Percentiles rank a stretch among this genome's conserved stretches.
Evolutionary conservation across 1,140 invertebrate species (phyloP).

Genomic region (Drosophila tropicalis): DNA sequence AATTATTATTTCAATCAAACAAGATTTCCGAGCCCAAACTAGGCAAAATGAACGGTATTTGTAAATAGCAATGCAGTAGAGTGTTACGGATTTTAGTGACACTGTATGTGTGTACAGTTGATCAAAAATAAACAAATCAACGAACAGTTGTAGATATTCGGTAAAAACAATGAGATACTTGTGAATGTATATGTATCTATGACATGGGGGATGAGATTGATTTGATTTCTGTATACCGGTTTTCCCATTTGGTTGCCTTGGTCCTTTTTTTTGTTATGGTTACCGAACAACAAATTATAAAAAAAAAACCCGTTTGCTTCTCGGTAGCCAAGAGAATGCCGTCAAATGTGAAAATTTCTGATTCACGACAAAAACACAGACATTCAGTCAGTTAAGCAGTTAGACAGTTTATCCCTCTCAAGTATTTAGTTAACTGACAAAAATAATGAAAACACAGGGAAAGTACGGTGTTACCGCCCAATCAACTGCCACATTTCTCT

Average conservation of each 20-base stretch:
- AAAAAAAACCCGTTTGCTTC: not conserved
- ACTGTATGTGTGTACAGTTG: too few species aligned
- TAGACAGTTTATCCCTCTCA: not conserved
- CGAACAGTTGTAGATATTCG: too few species aligned
- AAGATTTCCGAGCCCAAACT: too few species aligned
- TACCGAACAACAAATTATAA: not conserved
- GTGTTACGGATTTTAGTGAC: too few species aligned
- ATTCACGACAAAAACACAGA: not conserved
- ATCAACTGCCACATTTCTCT: slow-evolving; percentile 47
- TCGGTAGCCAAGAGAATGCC: not conserved
- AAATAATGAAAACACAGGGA: slow-evolving; percentile 60
- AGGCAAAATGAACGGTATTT: too few species aligned
- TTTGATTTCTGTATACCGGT: too few species aligned
- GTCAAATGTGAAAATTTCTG: not conserved
- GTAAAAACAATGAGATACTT: too few species aligned
- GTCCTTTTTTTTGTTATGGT: not conserved
- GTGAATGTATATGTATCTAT: too few species aligned
- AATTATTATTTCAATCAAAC: too few species aligned
- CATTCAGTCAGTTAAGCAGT: not conserved
- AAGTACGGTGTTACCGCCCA: slow-evolving; percentile 64
- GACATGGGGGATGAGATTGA: too few species aligned
- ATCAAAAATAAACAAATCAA: too few species aligned
- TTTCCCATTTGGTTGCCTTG: not conserved
- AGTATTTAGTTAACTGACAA: not conserved
- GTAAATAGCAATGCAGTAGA: too few species aligned